phyloP scores from a whole-genome alignment of 2,797 vertebrate species.

The Poecilia picta region DNA sequence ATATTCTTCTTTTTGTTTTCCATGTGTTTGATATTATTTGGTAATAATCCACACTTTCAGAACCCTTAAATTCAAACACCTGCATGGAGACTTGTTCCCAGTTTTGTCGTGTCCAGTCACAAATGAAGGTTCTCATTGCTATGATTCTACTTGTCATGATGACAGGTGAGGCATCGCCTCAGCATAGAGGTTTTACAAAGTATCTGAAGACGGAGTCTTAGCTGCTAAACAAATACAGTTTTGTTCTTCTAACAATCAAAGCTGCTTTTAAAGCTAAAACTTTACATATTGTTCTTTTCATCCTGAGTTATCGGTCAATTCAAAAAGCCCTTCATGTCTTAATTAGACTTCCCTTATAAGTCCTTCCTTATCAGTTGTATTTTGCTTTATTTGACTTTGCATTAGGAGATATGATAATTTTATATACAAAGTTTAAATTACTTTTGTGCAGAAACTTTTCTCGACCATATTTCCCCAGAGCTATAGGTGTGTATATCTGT shows the following conservation, averaged over 20 bases:
- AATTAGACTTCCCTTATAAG: conserved; percentile 50
- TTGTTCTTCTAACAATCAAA: neutral
- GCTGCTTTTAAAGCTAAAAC: neutral
- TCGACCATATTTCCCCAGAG: conserved; percentile 45
- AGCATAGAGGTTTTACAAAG: neutral
- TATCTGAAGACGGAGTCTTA: neutral
- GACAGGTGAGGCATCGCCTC: neutral
- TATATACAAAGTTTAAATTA: conserved; percentile 62
- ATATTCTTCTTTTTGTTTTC: no score
- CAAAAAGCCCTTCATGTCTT: conserved; percentile 52
- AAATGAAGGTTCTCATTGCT: no score
- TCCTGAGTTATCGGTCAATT: conserved; percentile 48
- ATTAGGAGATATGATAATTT: conserved; percentile 59
- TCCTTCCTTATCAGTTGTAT: conserved; percentile 38
- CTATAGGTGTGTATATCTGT: neutral
- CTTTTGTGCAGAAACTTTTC: conserved; percentile 54
- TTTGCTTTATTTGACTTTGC: conserved; percentile 52
- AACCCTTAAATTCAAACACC: no score
- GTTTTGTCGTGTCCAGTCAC: no score
- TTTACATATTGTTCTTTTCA: conserved; percentile 16
- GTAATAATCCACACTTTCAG: no score
- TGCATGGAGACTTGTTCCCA: no score
- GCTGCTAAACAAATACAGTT: neutral
- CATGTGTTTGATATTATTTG: no score
- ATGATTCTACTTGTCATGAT: no score